These are phyloP conservation scores for Motacilla tschutschensis DNA, from an alignment of 2,113 vertebrate species.

Conservation along the genomic window DNA sequence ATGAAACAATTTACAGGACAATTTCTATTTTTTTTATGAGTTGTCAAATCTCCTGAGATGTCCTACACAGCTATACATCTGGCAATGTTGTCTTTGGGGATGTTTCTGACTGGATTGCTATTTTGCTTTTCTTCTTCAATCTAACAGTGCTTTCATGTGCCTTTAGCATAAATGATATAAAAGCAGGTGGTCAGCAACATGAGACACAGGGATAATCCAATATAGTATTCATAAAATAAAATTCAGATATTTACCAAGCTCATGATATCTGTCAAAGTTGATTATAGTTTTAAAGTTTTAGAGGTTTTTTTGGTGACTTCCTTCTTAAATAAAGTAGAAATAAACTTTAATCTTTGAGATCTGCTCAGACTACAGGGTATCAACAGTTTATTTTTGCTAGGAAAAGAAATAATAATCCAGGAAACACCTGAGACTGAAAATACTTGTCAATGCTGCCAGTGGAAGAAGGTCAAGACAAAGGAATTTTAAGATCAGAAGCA, in stretches of 20 bases:
- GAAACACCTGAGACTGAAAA: not conserved
- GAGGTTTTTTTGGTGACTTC: not conserved
- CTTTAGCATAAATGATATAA: not conserved
- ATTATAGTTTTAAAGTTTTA: not conserved
- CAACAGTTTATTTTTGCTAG: not conserved
- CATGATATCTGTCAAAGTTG: not conserved
- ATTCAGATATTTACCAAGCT: not conserved
- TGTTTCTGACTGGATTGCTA: not conserved
- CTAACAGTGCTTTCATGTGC: not conserved
- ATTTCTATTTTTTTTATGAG: not conserved
- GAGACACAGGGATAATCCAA: not conserved
- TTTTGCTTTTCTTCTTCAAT: not conserved
- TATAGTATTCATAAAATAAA: not conserved
- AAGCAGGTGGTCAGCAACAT: not conserved
- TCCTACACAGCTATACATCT: not conserved
- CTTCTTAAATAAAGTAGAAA: not conserved
- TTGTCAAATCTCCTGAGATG: not conserved
- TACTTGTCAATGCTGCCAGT: not conserved
- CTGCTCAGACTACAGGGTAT: not conserved
- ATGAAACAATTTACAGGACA: not conserved
- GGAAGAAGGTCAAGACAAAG: not conserved
- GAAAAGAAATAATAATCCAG: not conserved
- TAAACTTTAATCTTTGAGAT: not conserved
- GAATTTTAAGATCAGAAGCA: not conserved
- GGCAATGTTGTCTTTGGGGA: not conserved